Conservation (phyloP, 2,797 vertebrate species). For the Peromyscus attwateri region DNA sequence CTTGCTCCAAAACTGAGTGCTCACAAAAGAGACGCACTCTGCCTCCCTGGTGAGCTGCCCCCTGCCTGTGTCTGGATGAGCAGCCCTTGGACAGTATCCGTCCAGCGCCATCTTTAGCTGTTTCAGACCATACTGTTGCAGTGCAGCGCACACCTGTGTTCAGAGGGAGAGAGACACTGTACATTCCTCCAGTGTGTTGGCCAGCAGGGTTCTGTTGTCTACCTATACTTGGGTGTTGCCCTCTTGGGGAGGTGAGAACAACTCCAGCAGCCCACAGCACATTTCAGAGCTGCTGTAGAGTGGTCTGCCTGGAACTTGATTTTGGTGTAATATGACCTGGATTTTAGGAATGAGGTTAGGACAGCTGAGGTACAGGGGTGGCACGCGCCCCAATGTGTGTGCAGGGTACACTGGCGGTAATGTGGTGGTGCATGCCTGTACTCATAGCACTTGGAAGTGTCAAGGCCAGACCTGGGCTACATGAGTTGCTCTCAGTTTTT, state of each 20-base stretch:
- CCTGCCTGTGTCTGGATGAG: neutral
- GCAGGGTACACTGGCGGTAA: accelerated
- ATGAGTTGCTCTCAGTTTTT: neutral
- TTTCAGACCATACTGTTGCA: neutral
- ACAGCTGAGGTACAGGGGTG: neutral
- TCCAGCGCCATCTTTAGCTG: neutral
- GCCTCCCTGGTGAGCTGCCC: neutral
- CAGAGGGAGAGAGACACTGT: no score
- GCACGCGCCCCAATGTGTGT: neutral
- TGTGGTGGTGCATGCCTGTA: neutral
- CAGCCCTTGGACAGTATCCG: accelerated
- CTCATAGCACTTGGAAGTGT: neutral
- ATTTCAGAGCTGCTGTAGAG: neutral
- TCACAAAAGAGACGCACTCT: no score
- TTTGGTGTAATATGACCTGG: no score
- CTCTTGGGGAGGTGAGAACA: neutral
- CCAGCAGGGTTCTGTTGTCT: neutral
- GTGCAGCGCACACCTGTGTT: accelerated
- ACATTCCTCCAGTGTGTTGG: accelerated
- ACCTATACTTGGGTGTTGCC: accelerated
- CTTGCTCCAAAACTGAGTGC: neutral
- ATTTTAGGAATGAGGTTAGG: neutral
- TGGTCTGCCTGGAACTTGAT: neutral
- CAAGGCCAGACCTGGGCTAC: neutral
- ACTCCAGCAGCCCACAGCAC: neutral